Percentiles rank a stretch among this genome's conserved stretches.
These are phyloP conservation scores for Amorpha juglandis DNA, from an alignment of 2,888 invertebrate species.

Conservation along the genomic window DNA sequence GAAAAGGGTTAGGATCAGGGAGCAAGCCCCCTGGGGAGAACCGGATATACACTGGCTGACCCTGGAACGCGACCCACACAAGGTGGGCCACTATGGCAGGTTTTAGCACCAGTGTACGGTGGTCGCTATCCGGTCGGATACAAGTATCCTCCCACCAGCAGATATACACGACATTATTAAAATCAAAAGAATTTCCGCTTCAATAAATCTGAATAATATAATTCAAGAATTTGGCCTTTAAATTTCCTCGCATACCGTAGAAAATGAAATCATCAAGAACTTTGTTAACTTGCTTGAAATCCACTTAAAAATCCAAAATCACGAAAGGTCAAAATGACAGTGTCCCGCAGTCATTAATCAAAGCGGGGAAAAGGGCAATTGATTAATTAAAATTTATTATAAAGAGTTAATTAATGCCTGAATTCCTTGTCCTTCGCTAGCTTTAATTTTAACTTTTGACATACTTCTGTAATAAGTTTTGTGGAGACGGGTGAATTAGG, in stretches of 20 bases:
- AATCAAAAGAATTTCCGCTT: background rate
- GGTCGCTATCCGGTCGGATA: too few species aligned
- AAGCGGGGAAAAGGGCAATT: slow-evolving; percentile 35
- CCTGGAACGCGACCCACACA: too few species aligned
- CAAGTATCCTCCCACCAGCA: too few species aligned
- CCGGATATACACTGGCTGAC: too few species aligned
- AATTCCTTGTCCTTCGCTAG: slow-evolving; percentile 39
- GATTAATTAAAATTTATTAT: slow-evolving; percentile 55
- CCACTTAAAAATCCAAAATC: slow-evolving; percentile 8
- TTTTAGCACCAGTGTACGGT: too few species aligned
- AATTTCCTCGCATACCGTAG: slow-evolving; percentile 11
- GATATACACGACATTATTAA: too few species aligned
- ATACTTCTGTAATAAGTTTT: slow-evolving; percentile 39
- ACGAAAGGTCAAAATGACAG: slow-evolving; percentile 18
- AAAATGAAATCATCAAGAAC: slow-evolving; percentile 16
- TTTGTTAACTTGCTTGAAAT: background rate
- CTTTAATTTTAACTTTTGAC: slow-evolving; percentile 50
- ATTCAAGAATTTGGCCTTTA: background rate
- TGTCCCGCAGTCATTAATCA: slow-evolving; percentile 27
- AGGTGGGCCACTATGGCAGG: too few species aligned
- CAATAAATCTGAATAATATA: background rate
- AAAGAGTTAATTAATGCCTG: slow-evolving; percentile 51
- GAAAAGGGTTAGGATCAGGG: too few species aligned
- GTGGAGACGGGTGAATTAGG: slow-evolving; percentile 30
- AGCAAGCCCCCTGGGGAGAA: too few species aligned